Evolutionary conservation across 2,888 invertebrate genomes (phyloP).

Genomic region (Aleiodes leptofemur): DNA sequence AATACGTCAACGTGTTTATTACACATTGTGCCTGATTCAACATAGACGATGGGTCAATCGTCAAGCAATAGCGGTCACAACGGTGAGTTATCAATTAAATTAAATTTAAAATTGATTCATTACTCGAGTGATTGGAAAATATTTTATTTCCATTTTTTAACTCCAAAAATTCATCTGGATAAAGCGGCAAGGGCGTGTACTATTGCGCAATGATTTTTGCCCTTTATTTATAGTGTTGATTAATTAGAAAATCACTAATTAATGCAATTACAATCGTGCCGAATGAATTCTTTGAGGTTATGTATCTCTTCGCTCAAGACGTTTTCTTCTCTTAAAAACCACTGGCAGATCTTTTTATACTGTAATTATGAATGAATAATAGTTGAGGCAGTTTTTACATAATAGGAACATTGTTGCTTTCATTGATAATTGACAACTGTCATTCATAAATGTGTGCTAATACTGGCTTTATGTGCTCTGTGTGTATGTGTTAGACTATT

Average conservation of each 20-base stretch:
- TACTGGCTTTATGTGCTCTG: neutral
- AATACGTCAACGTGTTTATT: neutral
- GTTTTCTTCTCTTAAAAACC: neutral
- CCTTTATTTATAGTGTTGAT: neutral
- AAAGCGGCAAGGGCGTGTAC: neutral
- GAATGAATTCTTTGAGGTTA: conserved; percentile 16
- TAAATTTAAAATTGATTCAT: neutral
- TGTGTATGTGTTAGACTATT: neutral
- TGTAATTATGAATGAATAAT: neutral
- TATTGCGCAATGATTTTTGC: neutral
- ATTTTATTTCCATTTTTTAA: neutral
- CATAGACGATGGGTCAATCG: conserved; percentile 71
- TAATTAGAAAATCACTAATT: neutral
- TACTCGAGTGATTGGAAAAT: neutral
- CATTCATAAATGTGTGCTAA: neutral
- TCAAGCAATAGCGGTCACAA: conserved; percentile 73
- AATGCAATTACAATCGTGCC: neutral
- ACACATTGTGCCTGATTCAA: conserved; percentile 13
- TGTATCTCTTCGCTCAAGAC: neutral
- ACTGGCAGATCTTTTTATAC: neutral
- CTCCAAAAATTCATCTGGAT: neutral
- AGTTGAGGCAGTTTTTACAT: neutral
- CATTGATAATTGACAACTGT: conserved; percentile 20
- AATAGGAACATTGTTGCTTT: neutral
- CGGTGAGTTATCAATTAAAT: conserved; percentile 65